These are phyloP conservation scores for Heterohyrax brucei DNA, from an alignment of 2,797 vertebrate species.

Conservation along the genomic window DNA sequence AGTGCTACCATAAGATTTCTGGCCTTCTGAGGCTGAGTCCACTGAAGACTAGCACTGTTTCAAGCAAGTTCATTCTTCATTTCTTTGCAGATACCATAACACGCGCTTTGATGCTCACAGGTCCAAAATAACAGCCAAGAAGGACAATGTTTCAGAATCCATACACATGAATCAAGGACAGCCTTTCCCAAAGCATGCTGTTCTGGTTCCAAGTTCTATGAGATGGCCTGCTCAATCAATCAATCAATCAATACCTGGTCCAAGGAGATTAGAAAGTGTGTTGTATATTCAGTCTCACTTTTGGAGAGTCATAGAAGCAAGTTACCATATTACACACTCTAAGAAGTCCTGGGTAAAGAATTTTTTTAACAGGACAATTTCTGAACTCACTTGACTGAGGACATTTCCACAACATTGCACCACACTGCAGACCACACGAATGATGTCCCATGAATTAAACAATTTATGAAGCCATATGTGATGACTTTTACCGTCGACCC, in stretches of 20 bases:
- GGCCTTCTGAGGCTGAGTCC: background rate
- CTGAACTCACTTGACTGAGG: background rate
- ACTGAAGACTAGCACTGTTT: background rate
- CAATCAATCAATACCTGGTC: background rate
- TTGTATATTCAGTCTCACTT: background rate
- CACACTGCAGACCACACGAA: background rate
- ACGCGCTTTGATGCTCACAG: background rate
- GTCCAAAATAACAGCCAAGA: background rate
- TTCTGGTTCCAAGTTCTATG: background rate
- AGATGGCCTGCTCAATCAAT: background rate
- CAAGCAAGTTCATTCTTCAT: background rate
- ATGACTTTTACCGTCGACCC: background rate
- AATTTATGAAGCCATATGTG: background rate
- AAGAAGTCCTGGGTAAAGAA: background rate
- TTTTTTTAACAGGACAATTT: background rate
- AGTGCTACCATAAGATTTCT: background rate
- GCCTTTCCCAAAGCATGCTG: background rate
- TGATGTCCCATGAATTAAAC: background rate
- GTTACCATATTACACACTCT: background rate
- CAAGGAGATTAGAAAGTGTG: background rate
- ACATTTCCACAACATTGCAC: background rate
- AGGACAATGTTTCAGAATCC: background rate
- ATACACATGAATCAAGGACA: background rate
- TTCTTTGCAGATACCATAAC: background rate
- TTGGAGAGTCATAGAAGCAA: constrained; percentile 36